These are phyloP conservation scores for Melanotaenia boesemani DNA, from an alignment of 2,797 vertebrate genomes.

Conservation along the genomic window DNA sequence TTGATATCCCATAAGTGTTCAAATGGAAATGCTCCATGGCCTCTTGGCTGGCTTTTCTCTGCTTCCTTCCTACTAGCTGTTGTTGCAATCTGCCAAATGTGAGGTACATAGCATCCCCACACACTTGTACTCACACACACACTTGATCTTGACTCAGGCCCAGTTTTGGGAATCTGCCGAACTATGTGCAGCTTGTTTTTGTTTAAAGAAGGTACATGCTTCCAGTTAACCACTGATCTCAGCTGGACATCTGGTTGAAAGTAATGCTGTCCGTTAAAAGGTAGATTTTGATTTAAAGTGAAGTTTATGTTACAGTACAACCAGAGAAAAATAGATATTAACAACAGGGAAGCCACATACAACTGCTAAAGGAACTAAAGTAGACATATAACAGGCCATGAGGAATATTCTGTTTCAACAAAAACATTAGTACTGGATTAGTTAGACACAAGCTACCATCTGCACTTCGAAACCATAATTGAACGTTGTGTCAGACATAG, in stretches of 20 bases:
- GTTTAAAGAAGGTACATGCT: slow-evolving; percentile 57
- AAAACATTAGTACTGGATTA: slow-evolving; percentile 63
- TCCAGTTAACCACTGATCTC: slow-evolving; percentile 65
- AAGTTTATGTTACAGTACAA: slow-evolving; percentile 46
- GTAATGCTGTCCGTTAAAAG: slow-evolving; percentile 48
- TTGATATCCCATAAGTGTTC: slow-evolving; percentile 63
- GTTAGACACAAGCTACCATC: slow-evolving; percentile 32
- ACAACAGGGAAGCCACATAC: slow-evolving; percentile 47
- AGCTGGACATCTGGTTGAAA: slow-evolving; percentile 62
- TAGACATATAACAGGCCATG: slow-evolving; percentile 30
- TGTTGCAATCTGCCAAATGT: slow-evolving; percentile 63
- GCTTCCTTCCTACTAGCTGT: slow-evolving; percentile 72
- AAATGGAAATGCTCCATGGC: slow-evolving; percentile 70
- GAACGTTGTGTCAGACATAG: slow-evolving; percentile 3
- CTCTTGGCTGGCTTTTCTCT: slow-evolving; percentile 62
- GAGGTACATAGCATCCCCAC: slow-evolving; percentile 48
- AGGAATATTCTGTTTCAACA: slow-evolving; percentile 58
- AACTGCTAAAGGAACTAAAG: slow-evolving; percentile 54
- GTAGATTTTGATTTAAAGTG: slow-evolving; percentile 65
- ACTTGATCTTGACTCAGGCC: slow-evolving; percentile 67
- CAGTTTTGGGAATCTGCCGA: slow-evolving; percentile 61
- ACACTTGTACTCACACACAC: slow-evolving; percentile 36
- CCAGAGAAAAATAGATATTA: slow-evolving; percentile 41
- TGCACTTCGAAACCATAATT: slow-evolving; percentile 29
- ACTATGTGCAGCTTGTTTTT: slow-evolving; percentile 64